A percentile compares a stretch with the other conserved stretches of the same genome.
These are phyloP conservation scores for Steinernema hermaphroditum DNA, from an alignment of 2,888 invertebrate genomes.

Conservation along the genomic window DNA sequence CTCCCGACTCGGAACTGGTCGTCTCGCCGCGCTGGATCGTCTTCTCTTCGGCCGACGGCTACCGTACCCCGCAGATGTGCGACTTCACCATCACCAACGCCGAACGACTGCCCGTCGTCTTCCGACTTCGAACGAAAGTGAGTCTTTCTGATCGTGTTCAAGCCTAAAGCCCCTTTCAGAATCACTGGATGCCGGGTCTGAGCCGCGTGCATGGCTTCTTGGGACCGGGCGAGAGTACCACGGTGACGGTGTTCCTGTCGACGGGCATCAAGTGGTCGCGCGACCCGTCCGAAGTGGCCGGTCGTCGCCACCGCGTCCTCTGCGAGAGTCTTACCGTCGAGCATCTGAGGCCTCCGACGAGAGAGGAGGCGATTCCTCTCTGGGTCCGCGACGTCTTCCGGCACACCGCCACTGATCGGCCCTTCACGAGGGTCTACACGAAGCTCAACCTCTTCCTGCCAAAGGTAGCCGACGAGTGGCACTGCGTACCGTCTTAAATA, in stretches of 20 bases:
- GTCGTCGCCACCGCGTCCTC: conserved; percentile 32
- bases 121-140: conserved; percentile 29
- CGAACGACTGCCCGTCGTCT: conserved; percentile 28
- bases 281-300: conserved; percentile 33
- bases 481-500: too few relatives aligned
- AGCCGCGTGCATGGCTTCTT: conserved; percentile 30
- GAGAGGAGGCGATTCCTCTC: background rate
- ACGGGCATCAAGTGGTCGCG: conserved; percentile 34
- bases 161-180: background rate
- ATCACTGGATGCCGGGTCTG: background rate
- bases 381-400: conserved; percentile 31
- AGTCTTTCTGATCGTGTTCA: background rate
- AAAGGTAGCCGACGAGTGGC: conserved; percentile 31
- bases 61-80: conserved; percentile 29
- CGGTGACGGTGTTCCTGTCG: conserved; percentile 24
- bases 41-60: conserved; percentile 32
- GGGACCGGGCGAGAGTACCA: background rate
- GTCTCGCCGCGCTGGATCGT: conserved; percentile 30
- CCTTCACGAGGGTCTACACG: conserved; percentile 29
- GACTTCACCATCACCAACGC: conserved; percentile 30
- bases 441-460: conserved; percentile 33
- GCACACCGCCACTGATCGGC: conserved; percentile 23
- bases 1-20: conserved; percentile 14
- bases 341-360: background rate
- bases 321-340: conserved; percentile 32